Evolutionary conservation across 2,113 vertebrate genomes (phyloP), one percentile per base, ranked within the genome.

Genomic region (Saccopteryx leptura): DNA sequence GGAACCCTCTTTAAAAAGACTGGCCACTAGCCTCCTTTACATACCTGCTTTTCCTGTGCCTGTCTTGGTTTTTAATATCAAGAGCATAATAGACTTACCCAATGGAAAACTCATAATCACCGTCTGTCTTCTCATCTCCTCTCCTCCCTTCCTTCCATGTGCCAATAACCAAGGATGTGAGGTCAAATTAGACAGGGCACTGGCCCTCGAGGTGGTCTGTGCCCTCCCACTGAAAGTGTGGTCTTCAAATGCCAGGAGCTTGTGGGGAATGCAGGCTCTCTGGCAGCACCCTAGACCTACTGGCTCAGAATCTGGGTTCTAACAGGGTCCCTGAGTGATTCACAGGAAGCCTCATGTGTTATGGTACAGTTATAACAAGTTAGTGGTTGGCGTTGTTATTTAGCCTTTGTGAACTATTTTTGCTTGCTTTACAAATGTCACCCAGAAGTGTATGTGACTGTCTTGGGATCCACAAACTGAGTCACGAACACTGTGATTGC

Each of bases 241-340:
- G 24, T 9, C 48, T 2, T 9, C 4, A 0, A 24, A 15, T 4
- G 7, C 23, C n/a, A 0, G 2, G n/a, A 4, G 14, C 17, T 9
- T 11, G 17, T 69, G 31, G 31, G 66, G 76, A 84, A 94, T 8
- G 48, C 66, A 48, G 58, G 10, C 2, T 28, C 21, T n/a, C 21
- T 9, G 46, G 56, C 33, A 54, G 10, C 8, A 17, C 54, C 26
- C 17, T 9, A 3, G 72, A 33, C 26, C 24, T 17, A 5, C 7
- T 54, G 60, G 19, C 23, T 65, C 56, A 24, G 14, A 60, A 58
- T 33, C 56, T 86, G 74, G 56, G 50, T 63, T 80, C 72, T 31
- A 24, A n/a, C n/a, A n/a, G 26, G 18, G n/a, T 12, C 46, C 56
- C 5, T 0, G 28, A 39, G 75, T 15, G 39, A 24, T 3, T 28